Conservation (phyloP, 2,797 vertebrate genomes). For the Hydrophis major region DNA sequence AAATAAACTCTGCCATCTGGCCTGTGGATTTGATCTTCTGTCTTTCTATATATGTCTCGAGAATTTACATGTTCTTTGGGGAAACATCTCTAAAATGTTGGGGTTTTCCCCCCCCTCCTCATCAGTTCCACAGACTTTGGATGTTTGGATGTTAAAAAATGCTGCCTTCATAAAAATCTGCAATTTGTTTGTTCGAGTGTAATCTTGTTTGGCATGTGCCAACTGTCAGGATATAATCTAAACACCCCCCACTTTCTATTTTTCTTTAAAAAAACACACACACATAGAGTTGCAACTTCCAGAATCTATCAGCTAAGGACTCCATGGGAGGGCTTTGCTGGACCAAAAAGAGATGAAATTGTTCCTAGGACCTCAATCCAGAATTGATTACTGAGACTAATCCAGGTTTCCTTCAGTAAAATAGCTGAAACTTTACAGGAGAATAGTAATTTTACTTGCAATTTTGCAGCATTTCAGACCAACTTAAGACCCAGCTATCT, state of each 20-base stretch:
- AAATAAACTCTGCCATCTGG: background rate
- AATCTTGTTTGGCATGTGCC: fast-evolving
- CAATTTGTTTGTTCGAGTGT: fast-evolving
- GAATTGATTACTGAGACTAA: background rate
- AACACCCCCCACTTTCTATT: background rate
- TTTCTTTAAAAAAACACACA: background rate
- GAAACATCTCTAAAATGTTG: background rate
- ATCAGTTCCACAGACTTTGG: background rate
- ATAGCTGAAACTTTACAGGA: background rate
- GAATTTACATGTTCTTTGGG: background rate
- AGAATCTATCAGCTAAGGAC: background rate
- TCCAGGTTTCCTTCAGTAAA: background rate
- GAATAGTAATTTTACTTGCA: background rate
- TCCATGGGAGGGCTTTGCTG: background rate
- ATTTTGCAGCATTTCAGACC: background rate
- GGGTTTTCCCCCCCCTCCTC: fast-evolving
- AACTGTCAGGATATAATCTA: fast-evolving
- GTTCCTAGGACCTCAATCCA: background rate
- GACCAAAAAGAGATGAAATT: background rate
- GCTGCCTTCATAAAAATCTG: fast-evolving
- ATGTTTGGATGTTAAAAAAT: fast-evolving
- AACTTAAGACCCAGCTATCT: background rate
- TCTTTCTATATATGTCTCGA: constrained; percentile 17
- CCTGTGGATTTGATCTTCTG: background rate
- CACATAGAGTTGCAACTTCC: background rate